Conservation (phyloP, 2,888 invertebrate species). For the Leptopilina syphax region DNA sequence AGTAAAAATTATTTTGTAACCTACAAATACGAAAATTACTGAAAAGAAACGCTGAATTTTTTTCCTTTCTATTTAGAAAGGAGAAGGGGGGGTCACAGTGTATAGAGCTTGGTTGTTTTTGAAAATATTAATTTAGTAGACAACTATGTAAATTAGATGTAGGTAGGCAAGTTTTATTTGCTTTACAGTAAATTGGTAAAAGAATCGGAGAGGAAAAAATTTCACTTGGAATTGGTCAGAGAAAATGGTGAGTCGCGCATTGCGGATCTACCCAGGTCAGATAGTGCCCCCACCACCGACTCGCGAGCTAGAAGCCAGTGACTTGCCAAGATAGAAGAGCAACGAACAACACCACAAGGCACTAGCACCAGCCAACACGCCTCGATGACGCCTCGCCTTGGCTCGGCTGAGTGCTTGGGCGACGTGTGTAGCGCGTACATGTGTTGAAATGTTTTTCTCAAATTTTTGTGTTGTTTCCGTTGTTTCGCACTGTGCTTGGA, state of each 20-base stretch:
- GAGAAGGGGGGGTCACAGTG: too few species aligned
- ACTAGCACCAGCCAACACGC: conserved; percentile 54
- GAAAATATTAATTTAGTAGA: too few species aligned
- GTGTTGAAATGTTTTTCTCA: not conserved
- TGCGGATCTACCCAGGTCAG: conserved; percentile 38
- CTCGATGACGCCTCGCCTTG: conserved; percentile 62
- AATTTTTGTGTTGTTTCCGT: not conserved
- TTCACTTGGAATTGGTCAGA: conserved; percentile 54
- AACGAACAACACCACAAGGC: conserved; percentile 54
- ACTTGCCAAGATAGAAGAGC: conserved; percentile 65
- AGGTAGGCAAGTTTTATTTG: not conserved
- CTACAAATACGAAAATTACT: too few species aligned
- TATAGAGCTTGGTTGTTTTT: too few species aligned
- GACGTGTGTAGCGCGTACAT: conserved; percentile 46
- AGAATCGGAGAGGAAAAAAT: conserved; percentile 52
- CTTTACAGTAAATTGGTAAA: conserved; percentile 43
- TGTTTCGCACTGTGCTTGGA: not conserved
- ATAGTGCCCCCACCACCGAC: conserved; percentile 49
- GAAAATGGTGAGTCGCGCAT: conserved; percentile 18
- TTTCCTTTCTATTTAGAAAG: too few species aligned
- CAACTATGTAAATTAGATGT: too few species aligned
- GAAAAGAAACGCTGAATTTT: too few species aligned
- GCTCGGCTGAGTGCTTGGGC: conserved; percentile 58
- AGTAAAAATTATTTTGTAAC: too few species aligned
- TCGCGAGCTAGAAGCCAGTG: conserved; percentile 54